These are phyloP conservation scores for Caenorhabditis sp. DNA, from an alignment of 2,888 invertebrate genomes.

Conservation along the genomic window DNA sequence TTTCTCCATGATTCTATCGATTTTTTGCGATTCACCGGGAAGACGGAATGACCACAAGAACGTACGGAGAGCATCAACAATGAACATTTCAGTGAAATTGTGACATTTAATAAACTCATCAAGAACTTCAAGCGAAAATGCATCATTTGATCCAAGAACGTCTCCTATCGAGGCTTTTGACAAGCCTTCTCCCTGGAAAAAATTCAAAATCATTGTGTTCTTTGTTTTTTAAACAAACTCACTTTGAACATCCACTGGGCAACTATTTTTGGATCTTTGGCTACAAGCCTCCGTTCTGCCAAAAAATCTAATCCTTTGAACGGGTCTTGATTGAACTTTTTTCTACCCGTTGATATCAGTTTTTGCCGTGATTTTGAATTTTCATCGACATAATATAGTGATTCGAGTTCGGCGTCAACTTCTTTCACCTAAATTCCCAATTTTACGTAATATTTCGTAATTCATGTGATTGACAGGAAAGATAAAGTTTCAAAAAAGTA, in stretches of 20 bases:
- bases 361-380: slow-evolving; percentile 41
- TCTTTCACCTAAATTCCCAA: slow-evolving; percentile 32
- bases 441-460: slow-evolving; percentile 7
- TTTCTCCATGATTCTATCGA: slow-evolving; percentile 49
- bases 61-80: slow-evolving; percentile 45
- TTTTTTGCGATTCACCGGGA: slow-evolving; percentile 59
- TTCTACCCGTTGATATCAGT: slow-evolving; percentile 41
- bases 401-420: slow-evolving; percentile 52
- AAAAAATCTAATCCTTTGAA: slow-evolving; percentile 50
- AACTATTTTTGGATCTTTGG: slow-evolving; percentile 38
- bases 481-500: slow-evolving; percentile 4
- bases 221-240: slow-evolving; percentile 1
- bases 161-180: slow-evolving; percentile 54
- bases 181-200: slow-evolving; percentile 50
- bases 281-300: slow-evolving; percentile 38
- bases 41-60: slow-evolving; percentile 48
- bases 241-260: slow-evolving; percentile 38
- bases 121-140: slow-evolving; percentile 41
- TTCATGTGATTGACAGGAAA: background rate
- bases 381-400: slow-evolving; percentile 56
- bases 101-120: slow-evolving; percentile 46
- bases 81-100: slow-evolving; percentile 42
- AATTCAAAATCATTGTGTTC: background rate
- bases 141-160: slow-evolving; percentile 47
- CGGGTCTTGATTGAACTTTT: slow-evolving; percentile 46